Base-by-base conservation (phyloP, 2,888 invertebrate species). In the Drosophila limbata region DNA sequence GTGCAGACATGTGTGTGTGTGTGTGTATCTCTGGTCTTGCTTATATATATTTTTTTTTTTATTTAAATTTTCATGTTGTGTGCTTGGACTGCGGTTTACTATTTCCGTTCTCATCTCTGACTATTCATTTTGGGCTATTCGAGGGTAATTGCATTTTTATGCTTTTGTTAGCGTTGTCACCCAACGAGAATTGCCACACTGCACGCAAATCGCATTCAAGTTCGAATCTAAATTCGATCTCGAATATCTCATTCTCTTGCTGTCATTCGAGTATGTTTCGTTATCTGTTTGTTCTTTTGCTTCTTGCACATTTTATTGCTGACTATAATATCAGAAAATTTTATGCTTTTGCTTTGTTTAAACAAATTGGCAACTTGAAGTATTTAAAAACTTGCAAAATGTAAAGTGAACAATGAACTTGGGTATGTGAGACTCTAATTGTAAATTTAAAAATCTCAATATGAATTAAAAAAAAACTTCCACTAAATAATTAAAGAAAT, bases 111-210 rank as follows among this genome's bases (percentile, higher is more conserved):
- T 67, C 25, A 76, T 71, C 65, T 53, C 57, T 67, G 33, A 25
- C 80, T 68, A 82, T 83, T 85, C 81, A 83, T 79, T 76, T 11
- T 60, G 48, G 53, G 48, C 70, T 61, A 75, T 68, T 63, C 52
- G 67, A 33, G 56, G 77, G 84, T 85, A 85, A 85, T 85, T 88
- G 87, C 85, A 88, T 81, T 85, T 85, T 86, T 88, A 88, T 88
- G 88, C 84, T 66, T 73, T 79, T 75, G 75, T 71, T 71, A 39
- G 57, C 61, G 21, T 47, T 28, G 15, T 35, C 57, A 51, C 51
- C 73, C 55, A 68, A 37, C 37, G 6, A 21, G 6, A 28, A 45
- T 55, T 59, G 66, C 50, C 81, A 81, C 84, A 72, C 42, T 53
- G 52, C 44, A 56, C 44, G 44, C 33, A 53, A 50, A 50, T 47